Base-by-base conservation (phyloP, 2,888 invertebrate species). In the Pandemis cinnamomeana region DNA sequence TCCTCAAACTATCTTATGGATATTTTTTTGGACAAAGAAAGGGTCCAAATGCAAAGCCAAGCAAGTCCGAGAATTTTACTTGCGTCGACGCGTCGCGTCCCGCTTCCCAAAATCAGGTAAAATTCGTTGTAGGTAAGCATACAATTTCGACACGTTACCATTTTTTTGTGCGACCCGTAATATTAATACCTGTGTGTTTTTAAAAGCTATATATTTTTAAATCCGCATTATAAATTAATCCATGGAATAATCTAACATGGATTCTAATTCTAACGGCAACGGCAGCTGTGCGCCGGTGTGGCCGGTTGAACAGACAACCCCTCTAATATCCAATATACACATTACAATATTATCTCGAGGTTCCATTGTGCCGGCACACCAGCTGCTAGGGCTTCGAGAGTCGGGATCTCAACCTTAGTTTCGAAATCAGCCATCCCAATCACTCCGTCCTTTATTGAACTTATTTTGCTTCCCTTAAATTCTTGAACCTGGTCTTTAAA, bases 241-340 rank as follows among this genome's bases (percentile, higher is more conserved):
- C 72, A 76, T 62, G 63, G 62, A 42, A 61, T 46, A 77, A 71
- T 81, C 86, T 86, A 87, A 86, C 81, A 81, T 72, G 79, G 41
- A 53, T 81, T 84, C 87, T 85, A 86, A 61, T 81, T 84, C 87
- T 85, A 86, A 86, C 80, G 80, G 75, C 71, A 69, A 60, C 78
- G 79, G 84, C 87, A 86, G 87, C 86, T 87, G 87, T 82, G 82
- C 79, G 72, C 75, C 78, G 75, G 77, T 71, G 72, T 41, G 72
- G 71, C 78, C 74, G 78, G 78, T 76, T 79, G 78, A 81, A 83
- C 82, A 84, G 85, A 85, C 85, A 83, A 80, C 85, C 87, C 87
- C 86, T 85, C 84, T 71, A 67, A 77, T 82, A 78, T 79, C 84
- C 80, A 81, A 86, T 84, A 84, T 83, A 83, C 81, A 83, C 82